These are phyloP conservation scores for Sebastiscus albofasciatus DNA, from an alignment of 2,797 vertebrate genomes.

Conservation along the genomic window DNA sequence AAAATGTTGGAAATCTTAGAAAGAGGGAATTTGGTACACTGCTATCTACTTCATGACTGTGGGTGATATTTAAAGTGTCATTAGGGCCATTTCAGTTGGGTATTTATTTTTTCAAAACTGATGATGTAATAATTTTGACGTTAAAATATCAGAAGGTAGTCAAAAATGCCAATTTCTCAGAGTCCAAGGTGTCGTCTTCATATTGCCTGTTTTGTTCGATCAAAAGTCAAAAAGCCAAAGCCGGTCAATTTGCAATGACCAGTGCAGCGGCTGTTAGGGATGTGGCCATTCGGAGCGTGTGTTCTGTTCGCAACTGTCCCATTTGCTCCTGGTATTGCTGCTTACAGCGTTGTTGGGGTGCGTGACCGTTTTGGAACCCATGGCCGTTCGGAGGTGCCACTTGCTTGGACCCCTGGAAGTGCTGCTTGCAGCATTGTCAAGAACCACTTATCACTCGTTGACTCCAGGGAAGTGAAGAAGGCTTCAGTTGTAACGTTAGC, in stretches of 20 bases:
- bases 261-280: background rate
- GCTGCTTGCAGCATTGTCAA: too few relatives aligned
- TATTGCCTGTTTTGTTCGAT: too few relatives aligned
- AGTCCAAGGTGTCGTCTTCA: too few relatives aligned
- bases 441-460: too few relatives aligned
- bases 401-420: too few relatives aligned
- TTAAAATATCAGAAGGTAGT: too few relatives aligned
- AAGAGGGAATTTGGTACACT: background rate
- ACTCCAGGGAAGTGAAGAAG: too few relatives aligned
- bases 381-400: background rate
- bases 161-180: too few relatives aligned
- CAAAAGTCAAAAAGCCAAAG: too few relatives aligned
- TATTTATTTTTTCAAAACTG: background rate
- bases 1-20: background rate
- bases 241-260: too few relatives aligned
- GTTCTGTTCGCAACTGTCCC: background rate
- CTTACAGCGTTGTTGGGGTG: background rate
- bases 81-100: background rate
- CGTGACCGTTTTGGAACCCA: background rate
- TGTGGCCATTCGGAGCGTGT: background rate
- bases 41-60: background rate
- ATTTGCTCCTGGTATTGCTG: background rate
- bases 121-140: background rate
- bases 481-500: too few relatives aligned
- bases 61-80: background rate